Conservation (phyloP, 2,113 vertebrate genomes). For the Lucifuga dentata region DNA sequence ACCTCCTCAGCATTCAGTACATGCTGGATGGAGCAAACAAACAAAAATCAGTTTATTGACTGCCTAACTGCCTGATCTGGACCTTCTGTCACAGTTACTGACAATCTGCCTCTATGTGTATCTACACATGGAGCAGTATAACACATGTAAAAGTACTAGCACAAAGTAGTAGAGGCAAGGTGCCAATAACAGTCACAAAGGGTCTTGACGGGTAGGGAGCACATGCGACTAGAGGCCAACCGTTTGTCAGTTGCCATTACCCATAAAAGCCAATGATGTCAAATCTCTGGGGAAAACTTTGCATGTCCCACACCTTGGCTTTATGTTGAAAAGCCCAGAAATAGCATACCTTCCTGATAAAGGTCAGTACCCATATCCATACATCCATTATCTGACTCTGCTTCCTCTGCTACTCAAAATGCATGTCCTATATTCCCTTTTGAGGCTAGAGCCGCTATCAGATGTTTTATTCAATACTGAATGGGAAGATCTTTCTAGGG, state of each 20-base stretch:
- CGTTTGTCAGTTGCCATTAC: background rate
- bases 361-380: background rate
- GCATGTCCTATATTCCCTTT: conserved; percentile 12
- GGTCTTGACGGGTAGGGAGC: too few species aligned
- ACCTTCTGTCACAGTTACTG: too few species aligned
- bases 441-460: conserved; percentile 14
- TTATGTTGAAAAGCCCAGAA: conserved; percentile 5
- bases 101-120: too few species aligned
- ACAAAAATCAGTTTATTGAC: background rate
- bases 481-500: conserved; percentile 18
- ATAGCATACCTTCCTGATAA: background rate
- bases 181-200: too few species aligned
- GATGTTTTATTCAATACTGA: conserved; percentile 31
- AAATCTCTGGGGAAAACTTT: too few species aligned
- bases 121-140: too few species aligned
- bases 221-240: background rate
- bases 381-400: background rate
- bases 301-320: too few species aligned
- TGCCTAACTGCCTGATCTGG: background rate
- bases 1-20: conserved; percentile 81
- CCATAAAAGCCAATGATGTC: background rate
- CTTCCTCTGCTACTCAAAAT: conserved; percentile 12
- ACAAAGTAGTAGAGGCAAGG: too few species aligned
- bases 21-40: conserved; percentile 51
- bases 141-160: too few species aligned